A percentile compares a stretch with the other conserved stretches of the same genome.
phyloP scores from a whole-genome alignment of 1,140 invertebrate species.

The Akabosia matsudoensis region DNA sequence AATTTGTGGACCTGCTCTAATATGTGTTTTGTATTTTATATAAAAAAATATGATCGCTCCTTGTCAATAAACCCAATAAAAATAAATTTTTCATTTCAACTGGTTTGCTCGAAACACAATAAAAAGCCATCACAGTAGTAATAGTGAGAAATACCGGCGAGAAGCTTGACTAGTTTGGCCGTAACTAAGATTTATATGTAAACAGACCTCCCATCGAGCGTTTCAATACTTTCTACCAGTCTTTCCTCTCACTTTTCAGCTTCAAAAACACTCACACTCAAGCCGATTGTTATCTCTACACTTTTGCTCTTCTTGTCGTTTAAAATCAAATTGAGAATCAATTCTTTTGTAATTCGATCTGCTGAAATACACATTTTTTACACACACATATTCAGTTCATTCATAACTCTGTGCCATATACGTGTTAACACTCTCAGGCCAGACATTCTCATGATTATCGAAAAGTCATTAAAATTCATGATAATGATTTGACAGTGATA shows the following conservation, averaged over 20 bases:
- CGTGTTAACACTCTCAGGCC: too few species aligned
- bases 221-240: too few species aligned
- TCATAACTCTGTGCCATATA: too few species aligned
- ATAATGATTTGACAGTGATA: slow-evolving; percentile 17
- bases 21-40: background rate
- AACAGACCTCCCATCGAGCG: slow-evolving; percentile 8
- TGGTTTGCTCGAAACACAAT: too few species aligned
- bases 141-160: too few species aligned
- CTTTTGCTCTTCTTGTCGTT: background rate
- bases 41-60: background rate
- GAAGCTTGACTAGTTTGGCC: too few species aligned
- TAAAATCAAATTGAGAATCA: slow-evolving; percentile 22
- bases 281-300: background rate
- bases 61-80: background rate
- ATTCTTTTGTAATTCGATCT: slow-evolving; percentile 17
- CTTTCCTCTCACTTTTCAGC: background rate
- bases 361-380: background rate
- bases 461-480: slow-evolving; percentile 23
- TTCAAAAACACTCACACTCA: background rate
- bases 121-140: background rate
- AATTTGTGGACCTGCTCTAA: background rate
- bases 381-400: too few species aligned
- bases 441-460: background rate
- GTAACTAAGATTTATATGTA: background rate
- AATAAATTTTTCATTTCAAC: background rate